These are phyloP conservation scores for Sterrhoptilus dennistouni DNA, from an alignment of 2,113 vertebrate species.

Conservation along the genomic window DNA sequence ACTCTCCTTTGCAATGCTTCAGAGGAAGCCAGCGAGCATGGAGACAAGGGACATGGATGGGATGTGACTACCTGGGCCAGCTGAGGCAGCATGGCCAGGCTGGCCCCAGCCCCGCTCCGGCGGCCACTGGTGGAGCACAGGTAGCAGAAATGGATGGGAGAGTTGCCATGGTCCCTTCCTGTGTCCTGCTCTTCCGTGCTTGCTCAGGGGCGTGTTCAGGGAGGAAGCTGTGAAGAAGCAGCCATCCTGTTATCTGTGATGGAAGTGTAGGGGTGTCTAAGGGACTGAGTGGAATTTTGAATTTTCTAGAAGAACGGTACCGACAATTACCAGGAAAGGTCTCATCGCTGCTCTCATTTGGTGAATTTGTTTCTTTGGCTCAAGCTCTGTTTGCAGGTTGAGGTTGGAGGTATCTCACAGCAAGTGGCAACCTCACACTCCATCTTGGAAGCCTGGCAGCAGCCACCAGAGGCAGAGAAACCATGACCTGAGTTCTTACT, in stretches of 20 bases:
- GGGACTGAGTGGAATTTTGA: not conserved
- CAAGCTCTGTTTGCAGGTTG: not conserved
- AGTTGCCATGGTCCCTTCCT: not conserved
- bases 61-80: slow-evolving; percentile 9
- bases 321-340: not conserved
- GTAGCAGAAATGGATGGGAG: not conserved
- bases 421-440: rapidly evolving
- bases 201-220: not conserved
- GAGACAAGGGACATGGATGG: not conserved
- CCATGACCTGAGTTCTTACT: not conserved
- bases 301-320: not conserved
- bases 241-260: not conserved
- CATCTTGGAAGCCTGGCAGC: not conserved
- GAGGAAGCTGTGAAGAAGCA: not conserved
- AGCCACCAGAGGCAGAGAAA: not conserved
- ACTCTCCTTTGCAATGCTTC: slow-evolving; percentile 39
- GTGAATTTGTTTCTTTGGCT: not conserved
- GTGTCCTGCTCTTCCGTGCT: not conserved
- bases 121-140: not conserved
- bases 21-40: not conserved
- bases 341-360: not conserved
- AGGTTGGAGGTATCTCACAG: not conserved
- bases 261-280: not conserved
- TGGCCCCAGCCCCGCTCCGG: not conserved
- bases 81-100: not conserved